Evolutionary conservation across 1,140 invertebrate genomes (phyloP).

Genomic region (Probaryconus sp.): DNA sequence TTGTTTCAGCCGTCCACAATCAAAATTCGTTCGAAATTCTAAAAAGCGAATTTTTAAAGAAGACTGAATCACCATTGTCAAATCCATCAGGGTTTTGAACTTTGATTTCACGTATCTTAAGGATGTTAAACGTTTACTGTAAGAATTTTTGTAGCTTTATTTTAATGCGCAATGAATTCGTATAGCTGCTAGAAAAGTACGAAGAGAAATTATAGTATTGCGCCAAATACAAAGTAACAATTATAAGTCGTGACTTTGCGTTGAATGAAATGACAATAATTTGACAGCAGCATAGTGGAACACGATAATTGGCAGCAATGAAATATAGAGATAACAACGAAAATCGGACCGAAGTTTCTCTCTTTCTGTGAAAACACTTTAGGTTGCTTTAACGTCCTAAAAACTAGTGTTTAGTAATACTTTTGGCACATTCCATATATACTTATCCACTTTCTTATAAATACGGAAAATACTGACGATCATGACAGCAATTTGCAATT

Average conservation of each 20-base stretch:
- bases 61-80: constrained; percentile 22
- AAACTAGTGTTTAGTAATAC: constrained; percentile 54
- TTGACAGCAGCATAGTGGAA: constrained; percentile 35
- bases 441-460: constrained; percentile 50
- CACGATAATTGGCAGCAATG: constrained; percentile 49
- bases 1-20: no score
- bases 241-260: no score
- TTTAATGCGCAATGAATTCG: constrained; percentile 29
- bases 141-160: constrained; percentile 9
- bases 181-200: constrained; percentile 39
- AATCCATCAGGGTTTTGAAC: constrained; percentile 23
- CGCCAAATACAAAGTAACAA: constrained; percentile 32
- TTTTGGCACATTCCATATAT: constrained; percentile 56
- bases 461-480: constrained; percentile 59
- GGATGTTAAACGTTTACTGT: constrained; percentile 30
- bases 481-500: constrained; percentile 36
- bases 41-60: constrained; percentile 15
- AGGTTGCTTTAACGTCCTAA: constrained; percentile 40
- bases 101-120: constrained; percentile 37
- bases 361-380: constrained; percentile 17
- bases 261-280: constrained; percentile 30
- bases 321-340: constrained; percentile 32
- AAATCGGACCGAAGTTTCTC: constrained; percentile 21
- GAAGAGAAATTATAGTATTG: constrained; percentile 27
- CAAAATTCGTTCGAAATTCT: no score